Evolutionary conservation across 2,888 invertebrate genomes (phyloP).

Genomic region (Dryococelus australis): DNA sequence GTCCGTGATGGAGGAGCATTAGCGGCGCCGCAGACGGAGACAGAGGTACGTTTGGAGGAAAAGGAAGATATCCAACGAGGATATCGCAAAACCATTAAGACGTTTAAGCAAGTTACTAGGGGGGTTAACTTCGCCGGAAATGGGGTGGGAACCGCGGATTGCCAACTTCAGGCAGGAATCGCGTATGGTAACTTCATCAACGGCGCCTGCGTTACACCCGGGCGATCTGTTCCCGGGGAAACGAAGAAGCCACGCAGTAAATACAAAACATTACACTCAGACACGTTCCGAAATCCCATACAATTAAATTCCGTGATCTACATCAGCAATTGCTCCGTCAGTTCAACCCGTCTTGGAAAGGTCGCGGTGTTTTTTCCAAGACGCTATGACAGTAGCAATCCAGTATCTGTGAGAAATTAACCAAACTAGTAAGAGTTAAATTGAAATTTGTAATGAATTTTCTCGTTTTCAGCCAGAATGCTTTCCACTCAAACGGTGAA

Average conservation of each 20-base stretch:
- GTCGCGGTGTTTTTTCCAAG: no score
- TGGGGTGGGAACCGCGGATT: not conserved
- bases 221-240: not conserved
- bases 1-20: not conserved
- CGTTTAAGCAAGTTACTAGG: not conserved
- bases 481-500: no score
- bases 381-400: no score
- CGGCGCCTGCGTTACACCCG: not conserved
- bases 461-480: no score
- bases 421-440: no score
- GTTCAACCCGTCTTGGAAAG: no score
- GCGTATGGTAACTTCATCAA: not conserved
- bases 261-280: not conserved
- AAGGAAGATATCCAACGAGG: not conserved
- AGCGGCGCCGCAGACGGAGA: not conserved
- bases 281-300: no score
- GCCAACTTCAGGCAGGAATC: not conserved
- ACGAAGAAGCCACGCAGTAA: not conserved
- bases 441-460: no score
- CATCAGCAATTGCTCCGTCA: no score
- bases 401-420: no score
- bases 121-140: not conserved
- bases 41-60: not conserved
- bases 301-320: no score
- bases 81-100: constrained; percentile 11